Conservation (phyloP, 2,797 vertebrate genomes). For the Acanthornis magna region DNA sequence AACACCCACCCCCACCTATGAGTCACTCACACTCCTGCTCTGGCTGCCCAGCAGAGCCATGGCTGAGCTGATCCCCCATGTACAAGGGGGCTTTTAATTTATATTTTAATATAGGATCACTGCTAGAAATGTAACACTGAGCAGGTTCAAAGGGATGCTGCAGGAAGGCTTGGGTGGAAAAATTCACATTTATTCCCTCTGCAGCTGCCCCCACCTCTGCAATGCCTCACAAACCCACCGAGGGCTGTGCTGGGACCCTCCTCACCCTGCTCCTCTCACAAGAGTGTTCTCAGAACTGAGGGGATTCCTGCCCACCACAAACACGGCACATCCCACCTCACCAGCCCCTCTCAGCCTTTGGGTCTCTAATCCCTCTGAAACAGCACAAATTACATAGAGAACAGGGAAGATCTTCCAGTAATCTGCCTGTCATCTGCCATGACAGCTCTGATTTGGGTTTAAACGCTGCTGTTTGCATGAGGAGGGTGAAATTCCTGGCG, state of each 20-base stretch:
- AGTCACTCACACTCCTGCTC: background rate
- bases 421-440: background rate
- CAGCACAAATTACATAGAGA: background rate
- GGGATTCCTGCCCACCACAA: background rate
- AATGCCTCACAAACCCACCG: fast-evolving
- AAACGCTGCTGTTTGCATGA: background rate
- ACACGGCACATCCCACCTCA: background rate
- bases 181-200: background rate
- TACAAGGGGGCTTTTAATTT: background rate
- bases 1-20: constrained; percentile 20
- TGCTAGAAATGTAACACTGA: background rate
- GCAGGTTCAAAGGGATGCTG: background rate
- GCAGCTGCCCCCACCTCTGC: background rate
- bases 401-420: background rate
- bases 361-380: background rate
- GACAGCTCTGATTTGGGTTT: background rate
- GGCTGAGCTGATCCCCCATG: background rate
- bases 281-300: fast-evolving
- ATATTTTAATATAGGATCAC: background rate
- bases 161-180: background rate
- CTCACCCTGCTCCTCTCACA: background rate
- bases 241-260: background rate
- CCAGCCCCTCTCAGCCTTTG: background rate
- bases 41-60: background rate
- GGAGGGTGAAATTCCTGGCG: background rate